Conservation (phyloP, 2,888 invertebrate genomes). For the Apamea epomidion region DNA sequence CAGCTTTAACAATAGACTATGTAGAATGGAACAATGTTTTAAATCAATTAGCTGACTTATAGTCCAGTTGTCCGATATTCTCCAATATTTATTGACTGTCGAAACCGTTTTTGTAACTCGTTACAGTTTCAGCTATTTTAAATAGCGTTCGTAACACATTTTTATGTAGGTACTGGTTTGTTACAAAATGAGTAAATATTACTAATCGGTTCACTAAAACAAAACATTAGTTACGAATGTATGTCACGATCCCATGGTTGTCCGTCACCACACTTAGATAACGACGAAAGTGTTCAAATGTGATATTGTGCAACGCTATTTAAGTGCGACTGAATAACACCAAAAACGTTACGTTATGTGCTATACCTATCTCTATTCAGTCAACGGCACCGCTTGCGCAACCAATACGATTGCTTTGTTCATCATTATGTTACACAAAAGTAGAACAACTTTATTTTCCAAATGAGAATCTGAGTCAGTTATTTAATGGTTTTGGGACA, state of each 20-base stretch:
- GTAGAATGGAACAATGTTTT: conserved; percentile 30
- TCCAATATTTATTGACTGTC: conserved; percentile 40
- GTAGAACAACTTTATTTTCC: conserved; percentile 64
- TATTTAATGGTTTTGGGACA: conserved; percentile 29
- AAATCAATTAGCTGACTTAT: conserved; percentile 38
- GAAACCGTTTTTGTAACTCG: conserved; percentile 45
- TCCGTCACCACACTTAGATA: conserved; percentile 83
- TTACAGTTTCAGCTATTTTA: conserved; percentile 43
- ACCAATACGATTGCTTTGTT: conserved; percentile 75
- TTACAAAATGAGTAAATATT: conserved; percentile 54
- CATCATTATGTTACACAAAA: conserved; percentile 68
- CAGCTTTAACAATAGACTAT: conserved; percentile 27
- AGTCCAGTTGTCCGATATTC: conserved; percentile 24
- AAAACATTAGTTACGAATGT: conserved; percentile 70
- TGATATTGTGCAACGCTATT: conserved; percentile 78
- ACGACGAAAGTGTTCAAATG: conserved; percentile 83
- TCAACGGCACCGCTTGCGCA: conserved; percentile 70
- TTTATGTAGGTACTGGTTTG: conserved; percentile 10
- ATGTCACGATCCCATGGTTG: conserved; percentile 76
- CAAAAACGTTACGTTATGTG: conserved; percentile 75
- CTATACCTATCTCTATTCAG: conserved; percentile 66
- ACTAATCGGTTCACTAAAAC: conserved; percentile 53
- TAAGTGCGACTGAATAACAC: conserved; percentile 72
- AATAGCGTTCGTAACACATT: conserved; percentile 18
- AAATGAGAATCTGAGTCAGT: conserved; percentile 50